Conservation (phyloP, 2,797 vertebrate genomes). For the Leucoraja ocellata region DNA sequence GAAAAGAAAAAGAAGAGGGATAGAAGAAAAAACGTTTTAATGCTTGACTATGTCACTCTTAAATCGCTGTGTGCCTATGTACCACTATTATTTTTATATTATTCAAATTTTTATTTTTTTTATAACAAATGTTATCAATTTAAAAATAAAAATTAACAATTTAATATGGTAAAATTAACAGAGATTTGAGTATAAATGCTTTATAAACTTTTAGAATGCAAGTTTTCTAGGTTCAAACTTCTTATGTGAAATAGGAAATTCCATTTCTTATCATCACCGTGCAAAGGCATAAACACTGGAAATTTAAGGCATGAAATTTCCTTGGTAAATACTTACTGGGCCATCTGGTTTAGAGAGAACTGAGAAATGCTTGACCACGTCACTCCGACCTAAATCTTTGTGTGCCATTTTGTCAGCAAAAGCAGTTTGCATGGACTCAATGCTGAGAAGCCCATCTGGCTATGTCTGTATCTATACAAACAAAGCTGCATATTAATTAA, state of each 20-base stretch:
- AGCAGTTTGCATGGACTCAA: not conserved
- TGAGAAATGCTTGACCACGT: not conserved
- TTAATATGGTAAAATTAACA: not conserved
- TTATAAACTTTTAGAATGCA: not conserved
- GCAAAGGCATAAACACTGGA: not conserved
- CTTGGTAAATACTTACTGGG: not conserved
- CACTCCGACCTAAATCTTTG: not conserved
- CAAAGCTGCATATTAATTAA: not conserved
- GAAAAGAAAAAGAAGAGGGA: too few species aligned
- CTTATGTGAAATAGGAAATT: not conserved
- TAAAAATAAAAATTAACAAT: not conserved
- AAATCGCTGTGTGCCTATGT: not conserved
- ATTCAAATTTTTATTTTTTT: too few species aligned
- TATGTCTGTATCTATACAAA: conserved; percentile 1
- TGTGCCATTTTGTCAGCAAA: not conserved
- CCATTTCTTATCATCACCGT: not conserved
- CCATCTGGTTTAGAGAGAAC: not conserved
- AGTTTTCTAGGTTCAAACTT: not conserved
- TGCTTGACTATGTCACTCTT: not conserved
- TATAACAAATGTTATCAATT: too few species aligned
- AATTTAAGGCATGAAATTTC: not conserved
- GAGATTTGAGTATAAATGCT: not conserved
- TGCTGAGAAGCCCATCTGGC: not conserved
- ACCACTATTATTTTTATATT: too few species aligned
- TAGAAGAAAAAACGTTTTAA: not conserved